Conservation (phyloP, 2,797 vertebrate genomes). For the Malacoraja senta region DNA sequence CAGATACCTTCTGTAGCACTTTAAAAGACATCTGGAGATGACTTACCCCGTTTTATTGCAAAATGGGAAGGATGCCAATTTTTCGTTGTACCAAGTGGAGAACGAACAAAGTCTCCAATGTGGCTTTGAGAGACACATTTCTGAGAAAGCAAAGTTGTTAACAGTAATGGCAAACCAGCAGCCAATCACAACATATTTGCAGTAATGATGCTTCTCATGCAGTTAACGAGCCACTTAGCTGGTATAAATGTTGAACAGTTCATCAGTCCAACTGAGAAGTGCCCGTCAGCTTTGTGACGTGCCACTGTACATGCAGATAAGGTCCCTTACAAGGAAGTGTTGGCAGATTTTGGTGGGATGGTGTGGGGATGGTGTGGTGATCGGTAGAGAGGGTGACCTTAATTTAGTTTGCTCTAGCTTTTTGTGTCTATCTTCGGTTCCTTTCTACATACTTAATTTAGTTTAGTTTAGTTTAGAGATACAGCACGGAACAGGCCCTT, state of each 20-base stretch:
- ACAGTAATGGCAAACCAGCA: conserved; percentile 3
- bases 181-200: not conserved
- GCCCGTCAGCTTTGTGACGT: not conserved
- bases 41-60: not conserved
- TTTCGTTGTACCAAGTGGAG: not conserved
- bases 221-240: conserved; percentile 8
- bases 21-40: not conserved
- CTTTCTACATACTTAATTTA: too few species aligned
- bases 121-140: not conserved
- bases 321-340: not conserved
- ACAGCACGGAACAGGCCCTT: too few species aligned
- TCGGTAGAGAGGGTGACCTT: too few species aligned
- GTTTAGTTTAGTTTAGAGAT: too few species aligned
- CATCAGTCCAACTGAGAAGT: not conserved
- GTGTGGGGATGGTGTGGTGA: too few species aligned
- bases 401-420: too few species aligned
- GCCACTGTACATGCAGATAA: not conserved
- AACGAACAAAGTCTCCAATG: not conserved
- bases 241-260: not conserved
- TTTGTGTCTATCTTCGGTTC: too few species aligned
- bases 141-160: not conserved
- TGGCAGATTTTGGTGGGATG: not conserved
- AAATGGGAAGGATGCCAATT: not conserved
- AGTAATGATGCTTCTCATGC: not conserved
- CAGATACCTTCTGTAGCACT: not conserved